A percentile compares a stretch with the other conserved stretches of the same genome.
phyloP scores from a whole-genome alignment of 2,888 invertebrate species.

The Cantharis rufa region DNA sequence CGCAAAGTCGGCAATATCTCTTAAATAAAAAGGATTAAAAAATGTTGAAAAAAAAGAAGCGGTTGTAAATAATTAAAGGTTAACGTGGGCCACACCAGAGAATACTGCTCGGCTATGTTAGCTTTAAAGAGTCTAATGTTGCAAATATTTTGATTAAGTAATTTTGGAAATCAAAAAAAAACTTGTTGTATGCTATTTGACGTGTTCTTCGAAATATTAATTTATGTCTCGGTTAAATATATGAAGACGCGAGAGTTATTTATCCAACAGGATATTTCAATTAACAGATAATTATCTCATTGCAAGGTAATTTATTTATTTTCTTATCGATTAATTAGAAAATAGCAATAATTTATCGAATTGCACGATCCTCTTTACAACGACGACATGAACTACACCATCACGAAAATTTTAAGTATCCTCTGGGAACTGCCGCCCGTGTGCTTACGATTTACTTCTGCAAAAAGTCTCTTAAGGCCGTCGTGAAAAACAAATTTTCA shows the following conservation, averaged over 20 bases:
- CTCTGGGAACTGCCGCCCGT: no score
- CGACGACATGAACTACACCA: not conserved
- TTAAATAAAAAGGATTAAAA: slow-evolving; percentile 15
- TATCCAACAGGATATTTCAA: not conserved
- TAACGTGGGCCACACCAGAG: slow-evolving; percentile 1
- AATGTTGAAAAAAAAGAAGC: slow-evolving; percentile 5
- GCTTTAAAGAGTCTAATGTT: not conserved
- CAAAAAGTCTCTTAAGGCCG: no score
- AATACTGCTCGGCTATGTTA: slow-evolving; percentile 1
- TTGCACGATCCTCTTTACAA: not conserved
- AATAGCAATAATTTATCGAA: not conserved
- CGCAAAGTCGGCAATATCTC: slow-evolving; percentile 21
- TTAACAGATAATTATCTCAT: not conserved
- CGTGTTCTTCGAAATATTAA: not conserved
- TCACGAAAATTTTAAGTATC: no score
- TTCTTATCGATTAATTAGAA: not conserved
- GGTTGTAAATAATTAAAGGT: slow-evolving; percentile 25
- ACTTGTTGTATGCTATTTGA: not conserved
- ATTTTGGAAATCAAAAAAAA: not conserved
- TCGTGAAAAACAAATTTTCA: no score
- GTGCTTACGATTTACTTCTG: no score
- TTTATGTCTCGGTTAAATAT: not conserved
- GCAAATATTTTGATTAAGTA: slow-evolving; percentile 5
- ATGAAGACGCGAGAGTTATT: not conserved
- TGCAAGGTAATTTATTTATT: not conserved